Evolutionary conservation across 2,888 invertebrate genomes (phyloP).

Genomic region (Rhingia rostrata): DNA sequence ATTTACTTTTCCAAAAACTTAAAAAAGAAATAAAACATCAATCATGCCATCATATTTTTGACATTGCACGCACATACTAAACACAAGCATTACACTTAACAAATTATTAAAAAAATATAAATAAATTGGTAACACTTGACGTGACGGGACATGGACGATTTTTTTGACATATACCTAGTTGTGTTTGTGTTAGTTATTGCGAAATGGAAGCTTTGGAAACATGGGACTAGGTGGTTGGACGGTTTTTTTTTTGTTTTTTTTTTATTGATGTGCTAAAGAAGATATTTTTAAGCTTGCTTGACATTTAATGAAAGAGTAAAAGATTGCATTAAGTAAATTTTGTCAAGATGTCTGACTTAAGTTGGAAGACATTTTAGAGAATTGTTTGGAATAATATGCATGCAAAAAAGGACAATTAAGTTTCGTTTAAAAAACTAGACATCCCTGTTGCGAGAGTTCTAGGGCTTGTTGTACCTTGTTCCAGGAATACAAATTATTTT

Average conservation of each 20-base stretch:
- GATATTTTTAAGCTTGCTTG: neutral
- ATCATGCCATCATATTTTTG: constrained; percentile 47
- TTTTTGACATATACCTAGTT: constrained; percentile 15
- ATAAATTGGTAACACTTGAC: constrained; percentile 71
- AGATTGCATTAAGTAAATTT: neutral
- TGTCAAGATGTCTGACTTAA: neutral
- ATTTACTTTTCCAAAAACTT: constrained; percentile 41
- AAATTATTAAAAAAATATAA: constrained; percentile 38
- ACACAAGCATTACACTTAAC: constrained; percentile 48
- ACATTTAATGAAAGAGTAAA: neutral
- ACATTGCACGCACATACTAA: constrained; percentile 43
- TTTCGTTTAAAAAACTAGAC: too few species aligned
- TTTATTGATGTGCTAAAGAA: neutral
- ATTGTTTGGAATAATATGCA: too few species aligned
- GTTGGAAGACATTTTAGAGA: neutral
- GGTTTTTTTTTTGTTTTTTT: neutral
- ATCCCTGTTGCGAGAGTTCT: too few species aligned
- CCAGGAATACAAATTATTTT: too few species aligned
- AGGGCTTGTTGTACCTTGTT: too few species aligned
- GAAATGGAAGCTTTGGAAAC: constrained; percentile 23
- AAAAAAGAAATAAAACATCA: constrained; percentile 16
- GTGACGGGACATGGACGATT: constrained; percentile 53
- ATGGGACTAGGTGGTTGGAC: constrained; percentile 50
- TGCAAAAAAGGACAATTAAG: too few species aligned
- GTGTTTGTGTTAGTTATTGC: constrained; percentile 16